Conservation (phyloP, 2,113 vertebrate species). For the Agelaius phoeniceus region DNA sequence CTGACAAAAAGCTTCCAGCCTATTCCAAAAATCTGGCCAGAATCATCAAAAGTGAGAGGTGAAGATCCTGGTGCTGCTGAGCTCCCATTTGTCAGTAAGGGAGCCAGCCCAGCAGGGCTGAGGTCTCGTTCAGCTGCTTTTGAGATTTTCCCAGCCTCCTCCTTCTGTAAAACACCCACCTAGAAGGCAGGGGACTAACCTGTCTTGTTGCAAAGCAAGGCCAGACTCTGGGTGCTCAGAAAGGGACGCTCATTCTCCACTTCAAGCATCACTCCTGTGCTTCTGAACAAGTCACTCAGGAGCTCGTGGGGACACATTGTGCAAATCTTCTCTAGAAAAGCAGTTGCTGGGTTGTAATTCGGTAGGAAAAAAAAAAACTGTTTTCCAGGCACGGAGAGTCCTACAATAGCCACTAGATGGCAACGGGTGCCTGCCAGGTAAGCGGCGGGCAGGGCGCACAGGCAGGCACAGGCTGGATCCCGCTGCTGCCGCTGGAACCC, state of each 20-base stretch:
- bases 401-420: constrained; percentile 30
- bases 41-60: not conserved
- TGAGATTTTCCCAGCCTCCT: not conserved
- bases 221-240: not conserved
- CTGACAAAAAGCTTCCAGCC: not conserved
- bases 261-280: not conserved
- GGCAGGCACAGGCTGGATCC: accelerated
- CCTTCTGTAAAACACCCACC: not conserved
- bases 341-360: too few relatives aligned
- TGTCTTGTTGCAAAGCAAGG: not conserved
- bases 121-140: not conserved
- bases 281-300: not conserved
- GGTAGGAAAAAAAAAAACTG: accelerated
- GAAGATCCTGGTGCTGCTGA: not conserved
- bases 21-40: not conserved
- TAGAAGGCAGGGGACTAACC: not conserved
- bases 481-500: not conserved
- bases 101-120: not conserved
- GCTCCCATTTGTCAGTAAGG: not conserved
- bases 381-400: not conserved
- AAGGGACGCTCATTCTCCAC: too few relatives aligned
- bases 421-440: constrained; percentile 3
- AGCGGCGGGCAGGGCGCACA: accelerated
- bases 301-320: not conserved
- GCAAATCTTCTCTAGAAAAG: not conserved